A percentile compares a stretch with the other conserved stretches of the same genome.
Evolutionary conservation across 2,797 vertebrate species (phyloP).

Genomic region (Diceros bicornis): DNA sequence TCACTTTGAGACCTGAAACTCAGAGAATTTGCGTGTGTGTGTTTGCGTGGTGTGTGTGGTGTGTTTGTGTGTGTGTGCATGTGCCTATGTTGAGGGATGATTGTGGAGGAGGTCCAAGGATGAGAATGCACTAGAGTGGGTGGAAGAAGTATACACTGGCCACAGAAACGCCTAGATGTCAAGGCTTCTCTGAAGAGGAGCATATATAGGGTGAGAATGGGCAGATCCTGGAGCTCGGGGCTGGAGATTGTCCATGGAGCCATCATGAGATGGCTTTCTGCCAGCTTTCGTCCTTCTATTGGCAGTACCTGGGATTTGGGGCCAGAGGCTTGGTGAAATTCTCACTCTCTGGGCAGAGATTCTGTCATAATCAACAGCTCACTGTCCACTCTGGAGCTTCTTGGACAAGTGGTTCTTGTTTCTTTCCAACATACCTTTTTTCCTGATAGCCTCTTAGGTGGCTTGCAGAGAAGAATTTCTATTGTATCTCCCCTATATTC

Average conservation of each 20-base stretch:
- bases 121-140: background rate
- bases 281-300: background rate
- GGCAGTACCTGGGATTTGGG: background rate
- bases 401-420: background rate
- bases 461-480: background rate
- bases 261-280: background rate
- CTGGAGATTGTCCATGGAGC: background rate
- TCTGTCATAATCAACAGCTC: background rate
- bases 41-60: background rate
- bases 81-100: background rate
- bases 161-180: background rate
- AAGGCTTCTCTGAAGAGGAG: background rate
- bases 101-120: background rate
- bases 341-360: background rate
- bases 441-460: background rate
- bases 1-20: background rate
- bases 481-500: background rate
- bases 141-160: background rate
- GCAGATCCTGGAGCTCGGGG: background rate
- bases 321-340: accelerated
- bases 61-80: background rate
- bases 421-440: background rate
- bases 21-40: background rate
- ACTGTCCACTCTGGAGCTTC: background rate
- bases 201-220: accelerated